Conservation (phyloP, 2,113 vertebrate species). For the Protobothrops mucrosquamatus region DNA sequence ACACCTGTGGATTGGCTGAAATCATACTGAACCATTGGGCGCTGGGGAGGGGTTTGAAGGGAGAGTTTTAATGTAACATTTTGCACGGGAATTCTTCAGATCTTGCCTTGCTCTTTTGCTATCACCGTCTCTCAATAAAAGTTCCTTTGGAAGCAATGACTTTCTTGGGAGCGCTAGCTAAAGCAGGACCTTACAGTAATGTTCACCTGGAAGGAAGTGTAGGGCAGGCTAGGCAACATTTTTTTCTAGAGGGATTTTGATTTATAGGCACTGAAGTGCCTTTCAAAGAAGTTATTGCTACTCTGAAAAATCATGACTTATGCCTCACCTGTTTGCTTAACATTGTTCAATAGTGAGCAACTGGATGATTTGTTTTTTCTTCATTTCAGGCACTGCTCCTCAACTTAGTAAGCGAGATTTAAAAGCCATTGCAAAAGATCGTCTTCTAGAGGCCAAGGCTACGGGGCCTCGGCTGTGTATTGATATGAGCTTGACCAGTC, state of each 20-base stretch:
- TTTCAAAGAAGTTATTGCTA: neutral
- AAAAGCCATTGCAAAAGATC: conserved; percentile 76
- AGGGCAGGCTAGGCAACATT: neutral
- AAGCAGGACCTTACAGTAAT: too few species aligned
- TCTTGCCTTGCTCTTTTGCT: too few species aligned
- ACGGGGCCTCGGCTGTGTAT: conserved; percentile 80
- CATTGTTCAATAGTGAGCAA: neutral
- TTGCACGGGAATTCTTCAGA: too few species aligned
- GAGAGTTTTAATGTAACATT: too few species aligned
- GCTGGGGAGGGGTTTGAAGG: too few species aligned
- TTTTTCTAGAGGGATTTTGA: neutral
- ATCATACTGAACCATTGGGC: too few species aligned
- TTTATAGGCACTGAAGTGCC: neutral
- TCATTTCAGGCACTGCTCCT: conserved; percentile 16
- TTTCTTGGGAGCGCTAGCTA: too few species aligned
- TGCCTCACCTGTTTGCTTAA: neutral
- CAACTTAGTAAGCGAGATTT: conserved; percentile 74
- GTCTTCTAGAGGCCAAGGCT: conserved; percentile 74
- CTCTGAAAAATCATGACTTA: neutral
- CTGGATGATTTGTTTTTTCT: neutral
- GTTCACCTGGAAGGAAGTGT: neutral
- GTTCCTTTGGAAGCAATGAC: too few species aligned
- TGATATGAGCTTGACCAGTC: conserved; percentile 81
- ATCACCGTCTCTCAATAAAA: too few species aligned
- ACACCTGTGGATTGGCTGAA: too few species aligned